Conservation (phyloP, 2,888 invertebrate species). For the Latheticus oryzae region DNA sequence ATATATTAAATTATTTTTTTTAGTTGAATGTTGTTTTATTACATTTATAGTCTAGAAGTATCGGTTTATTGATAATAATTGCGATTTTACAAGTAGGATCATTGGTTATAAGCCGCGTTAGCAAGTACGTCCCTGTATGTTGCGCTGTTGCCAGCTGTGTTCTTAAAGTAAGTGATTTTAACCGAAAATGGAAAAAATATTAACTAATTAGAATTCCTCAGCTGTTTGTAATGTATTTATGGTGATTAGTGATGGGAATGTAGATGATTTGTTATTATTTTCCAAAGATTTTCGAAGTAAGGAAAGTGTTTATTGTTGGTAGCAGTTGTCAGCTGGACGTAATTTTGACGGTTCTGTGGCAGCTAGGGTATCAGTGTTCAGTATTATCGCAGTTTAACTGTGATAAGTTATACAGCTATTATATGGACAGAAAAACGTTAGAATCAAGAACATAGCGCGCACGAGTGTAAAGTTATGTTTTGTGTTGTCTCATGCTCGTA, state of each 20-base stretch:
- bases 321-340: conserved; percentile 30
- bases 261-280: conserved; percentile 1
- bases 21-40: too few relatives aligned
- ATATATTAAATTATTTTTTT: too few relatives aligned
- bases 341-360: conserved; percentile 46
- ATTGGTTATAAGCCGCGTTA: too few relatives aligned
- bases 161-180: conserved; percentile 11
- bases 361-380: conserved; percentile 38
- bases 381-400: conserved; percentile 42
- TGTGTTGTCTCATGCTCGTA: conserved; percentile 38
- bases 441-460: conserved; percentile 39
- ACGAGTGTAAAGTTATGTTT: conserved; percentile 36
- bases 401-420: conserved; percentile 45
- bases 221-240: conserved; percentile 3
- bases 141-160: conserved; percentile 32
- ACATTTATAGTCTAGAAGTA: too few relatives aligned
- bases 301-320: conserved; percentile 35
- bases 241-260: conserved; percentile 6
- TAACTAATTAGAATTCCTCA: conserved; percentile 1
- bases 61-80: too few relatives aligned
- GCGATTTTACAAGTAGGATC: too few relatives aligned
- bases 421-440: conserved; percentile 42
- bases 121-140: conserved; percentile 20
- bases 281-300: conserved; percentile 39
- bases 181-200: conserved; percentile 26